A percentile compares a stretch with the other conserved stretches of the same genome.
Conservation (phyloP, 92 coral and sea anemone genomes). For the Metridium senile region DNA sequence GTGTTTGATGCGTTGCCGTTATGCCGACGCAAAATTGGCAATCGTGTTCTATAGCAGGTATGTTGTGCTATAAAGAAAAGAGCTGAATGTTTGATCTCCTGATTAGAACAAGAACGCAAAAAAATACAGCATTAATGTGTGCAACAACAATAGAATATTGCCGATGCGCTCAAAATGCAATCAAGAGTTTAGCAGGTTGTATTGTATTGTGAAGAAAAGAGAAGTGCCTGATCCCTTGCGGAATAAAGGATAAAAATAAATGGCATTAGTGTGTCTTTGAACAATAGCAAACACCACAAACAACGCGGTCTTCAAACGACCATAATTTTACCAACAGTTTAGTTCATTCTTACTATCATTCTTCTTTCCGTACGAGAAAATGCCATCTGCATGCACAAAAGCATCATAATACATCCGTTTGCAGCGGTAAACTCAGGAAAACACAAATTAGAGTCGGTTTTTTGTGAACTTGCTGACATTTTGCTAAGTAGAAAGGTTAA, state of each 20-base stretch:
- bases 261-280: not conserved
- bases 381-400: not conserved
- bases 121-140: too few species aligned
- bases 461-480: not conserved
- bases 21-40: too few species aligned
- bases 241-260: not conserved
- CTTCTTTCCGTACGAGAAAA: not conserved
- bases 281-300: not conserved
- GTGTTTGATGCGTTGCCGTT: not conserved
- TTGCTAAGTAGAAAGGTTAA: not conserved
- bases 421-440: not conserved
- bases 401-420: not conserved
- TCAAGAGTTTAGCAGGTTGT: slow-evolving; percentile 21
- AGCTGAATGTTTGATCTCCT: too few species aligned
- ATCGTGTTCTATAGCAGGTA: too few species aligned
- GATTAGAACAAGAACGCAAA: too few species aligned
- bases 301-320: not conserved
- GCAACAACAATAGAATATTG: too few species aligned
- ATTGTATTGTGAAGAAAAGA: not conserved
- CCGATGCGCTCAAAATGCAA: not conserved
- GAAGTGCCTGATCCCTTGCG: not conserved
- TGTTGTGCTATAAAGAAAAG: too few species aligned
- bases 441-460: not conserved
- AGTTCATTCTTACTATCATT: not conserved
- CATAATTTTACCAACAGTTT: not conserved